Conservation (phyloP, 2,888 invertebrate species). For the Phlogophora meticulosa region DNA sequence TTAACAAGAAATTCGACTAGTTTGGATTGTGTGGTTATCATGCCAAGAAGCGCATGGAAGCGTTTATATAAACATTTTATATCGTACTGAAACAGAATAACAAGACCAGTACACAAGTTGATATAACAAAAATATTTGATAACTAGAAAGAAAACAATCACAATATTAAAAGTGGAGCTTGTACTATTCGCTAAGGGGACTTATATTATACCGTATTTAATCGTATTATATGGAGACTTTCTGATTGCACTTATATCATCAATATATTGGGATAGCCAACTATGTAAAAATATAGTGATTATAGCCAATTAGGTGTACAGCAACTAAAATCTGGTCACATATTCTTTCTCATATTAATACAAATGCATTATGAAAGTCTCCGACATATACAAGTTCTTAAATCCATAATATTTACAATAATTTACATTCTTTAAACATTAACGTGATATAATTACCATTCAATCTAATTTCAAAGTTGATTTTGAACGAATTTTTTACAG, state of each 20-base stretch:
- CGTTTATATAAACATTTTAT: slow-evolving; percentile 15
- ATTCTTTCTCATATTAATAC: not conserved
- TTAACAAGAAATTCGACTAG: no score
- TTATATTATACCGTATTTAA: slow-evolving; percentile 44
- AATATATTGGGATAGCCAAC: not conserved
- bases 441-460: slow-evolving; percentile 10
- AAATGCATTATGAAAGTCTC: slow-evolving; percentile 24
- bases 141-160: slow-evolving; percentile 58
- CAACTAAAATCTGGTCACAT: no score
- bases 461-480: slow-evolving; percentile 15
- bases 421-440: slow-evolving; percentile 48
- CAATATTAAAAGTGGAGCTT: slow-evolving; percentile 64
- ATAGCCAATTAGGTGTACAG: no score
- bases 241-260: not conserved
- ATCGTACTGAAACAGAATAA: slow-evolving; percentile 21
- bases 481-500: not conserved
- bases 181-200: slow-evolving; percentile 57
- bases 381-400: slow-evolving; percentile 43
- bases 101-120: slow-evolving; percentile 40
- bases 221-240: not conserved
- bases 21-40: no score
- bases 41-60: slow-evolving; percentile 10
- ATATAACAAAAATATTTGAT: slow-evolving; percentile 49
- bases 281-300: no score
- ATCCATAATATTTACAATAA: slow-evolving; percentile 62